These are phyloP conservation scores for Bombycilla garrulus DNA, from an alignment of 2,113 vertebrate genomes.

Conservation along the genomic window DNA sequence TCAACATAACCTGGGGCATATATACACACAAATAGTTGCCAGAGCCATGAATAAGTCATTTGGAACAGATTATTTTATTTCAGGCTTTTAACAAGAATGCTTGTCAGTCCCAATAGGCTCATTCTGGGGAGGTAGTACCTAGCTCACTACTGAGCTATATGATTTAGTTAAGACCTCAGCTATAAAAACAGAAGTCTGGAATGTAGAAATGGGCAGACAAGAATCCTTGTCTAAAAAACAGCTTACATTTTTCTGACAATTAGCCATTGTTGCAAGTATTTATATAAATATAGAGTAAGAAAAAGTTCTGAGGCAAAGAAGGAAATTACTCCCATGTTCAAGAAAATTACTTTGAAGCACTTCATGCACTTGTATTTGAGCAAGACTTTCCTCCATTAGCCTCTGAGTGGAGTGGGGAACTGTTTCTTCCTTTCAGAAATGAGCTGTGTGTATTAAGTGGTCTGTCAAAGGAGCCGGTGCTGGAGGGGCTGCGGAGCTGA, in stretches of 20 bases:
- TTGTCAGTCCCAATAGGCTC: conserved; percentile 12
- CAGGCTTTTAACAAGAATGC: conserved; percentile 21
- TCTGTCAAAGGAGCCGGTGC: not conserved
- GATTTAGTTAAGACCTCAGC: conserved; percentile 31
- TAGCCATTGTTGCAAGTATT: conserved; percentile 38
- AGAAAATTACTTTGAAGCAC: not conserved
- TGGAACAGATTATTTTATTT: conserved; percentile 34
- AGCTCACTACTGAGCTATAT: not conserved
- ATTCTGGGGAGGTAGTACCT: conserved; percentile 1
- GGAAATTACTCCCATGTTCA: conserved; percentile 5
- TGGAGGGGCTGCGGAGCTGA: not conserved
- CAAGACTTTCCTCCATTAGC: conserved; percentile 1
- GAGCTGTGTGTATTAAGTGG: not conserved
- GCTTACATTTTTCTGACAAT: conserved; percentile 44
- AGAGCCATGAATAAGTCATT: conserved; percentile 22
- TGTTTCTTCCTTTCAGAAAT: not conserved
- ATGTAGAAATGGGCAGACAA: conserved; percentile 33
- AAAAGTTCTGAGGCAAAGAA: not conserved
- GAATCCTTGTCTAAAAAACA: conserved; percentile 38
- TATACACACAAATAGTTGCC: not conserved
- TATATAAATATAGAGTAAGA: not conserved
- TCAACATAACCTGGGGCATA: not conserved
- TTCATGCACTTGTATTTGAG: conserved; percentile 6
- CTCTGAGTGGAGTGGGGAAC: not conserved
- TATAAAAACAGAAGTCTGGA: conserved; percentile 36